Evolutionary conservation across 2,113 vertebrate species (phyloP).

Genomic region (Crotalus tigris): DNA sequence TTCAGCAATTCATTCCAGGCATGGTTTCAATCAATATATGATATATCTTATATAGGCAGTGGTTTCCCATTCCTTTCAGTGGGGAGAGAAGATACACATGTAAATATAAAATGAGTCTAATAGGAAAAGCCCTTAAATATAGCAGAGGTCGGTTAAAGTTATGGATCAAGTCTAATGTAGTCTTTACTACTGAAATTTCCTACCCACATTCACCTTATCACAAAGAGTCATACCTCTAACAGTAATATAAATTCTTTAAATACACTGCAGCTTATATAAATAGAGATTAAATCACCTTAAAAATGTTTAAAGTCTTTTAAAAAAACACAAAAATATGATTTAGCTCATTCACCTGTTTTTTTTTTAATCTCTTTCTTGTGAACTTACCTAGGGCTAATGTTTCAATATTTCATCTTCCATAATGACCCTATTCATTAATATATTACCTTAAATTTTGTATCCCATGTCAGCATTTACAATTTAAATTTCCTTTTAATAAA

Average conservation of each 20-base stretch:
- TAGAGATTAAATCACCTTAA: conserved; percentile 54
- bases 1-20: neutral
- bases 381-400: conserved; percentile 1
- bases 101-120: neutral
- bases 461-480: conserved; percentile 30
- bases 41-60: neutral
- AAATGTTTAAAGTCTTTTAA: conserved; percentile 34
- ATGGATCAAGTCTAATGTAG: neutral
- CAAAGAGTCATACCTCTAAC: neutral
- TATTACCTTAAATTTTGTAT: neutral
- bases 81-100: neutral
- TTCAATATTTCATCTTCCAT: conserved; percentile 20
- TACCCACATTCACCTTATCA: neutral
- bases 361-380: conserved; percentile 28
- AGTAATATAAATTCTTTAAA: conserved; percentile 41
- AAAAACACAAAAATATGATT: conserved; percentile 32
- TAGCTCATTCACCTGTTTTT: conserved; percentile 20
- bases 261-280: conserved; percentile 29
- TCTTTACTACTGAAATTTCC: neutral
- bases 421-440: neutral
- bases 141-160: neutral
- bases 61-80: neutral
- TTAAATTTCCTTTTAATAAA: conserved; percentile 14
- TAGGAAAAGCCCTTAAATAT: neutral
- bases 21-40: neutral